These are phyloP conservation scores for Chelidonichthys spinosus DNA, from an alignment of 2,797 vertebrate species.

Conservation along the genomic window DNA sequence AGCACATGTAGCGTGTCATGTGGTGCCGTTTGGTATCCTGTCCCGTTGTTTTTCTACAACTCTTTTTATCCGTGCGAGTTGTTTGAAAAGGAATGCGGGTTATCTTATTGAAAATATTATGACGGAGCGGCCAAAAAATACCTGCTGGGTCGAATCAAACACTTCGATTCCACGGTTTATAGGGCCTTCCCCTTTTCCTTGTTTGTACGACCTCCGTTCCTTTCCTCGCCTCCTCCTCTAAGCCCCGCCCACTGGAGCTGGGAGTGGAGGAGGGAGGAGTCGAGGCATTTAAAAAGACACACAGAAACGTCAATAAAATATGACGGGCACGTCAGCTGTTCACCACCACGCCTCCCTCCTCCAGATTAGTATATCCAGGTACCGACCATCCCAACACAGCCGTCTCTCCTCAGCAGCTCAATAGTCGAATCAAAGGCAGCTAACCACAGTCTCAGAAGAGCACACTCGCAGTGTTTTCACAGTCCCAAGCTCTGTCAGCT, in stretches of 20 bases:
- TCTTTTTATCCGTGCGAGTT: background rate
- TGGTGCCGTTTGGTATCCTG: slow-evolving; percentile 44
- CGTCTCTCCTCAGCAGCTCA: slow-evolving; percentile 5
- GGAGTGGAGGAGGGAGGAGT: background rate
- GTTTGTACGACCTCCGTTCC: background rate
- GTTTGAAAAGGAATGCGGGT: background rate
- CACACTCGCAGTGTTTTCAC: slow-evolving; percentile 45
- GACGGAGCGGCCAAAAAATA: slow-evolving; percentile 2
- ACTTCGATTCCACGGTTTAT: slow-evolving; percentile 12
- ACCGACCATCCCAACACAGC: background rate
- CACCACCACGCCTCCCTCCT: background rate
- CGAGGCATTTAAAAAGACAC: background rate
- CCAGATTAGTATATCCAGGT: background rate
- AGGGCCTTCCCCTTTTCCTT: background rate
- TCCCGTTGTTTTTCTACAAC: slow-evolving; percentile 28
- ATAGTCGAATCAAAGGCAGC: slow-evolving; percentile 33
- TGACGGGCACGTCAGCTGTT: background rate
- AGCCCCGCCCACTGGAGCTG: background rate
- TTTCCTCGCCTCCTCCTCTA: background rate
- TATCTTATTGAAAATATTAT: slow-evolving; percentile 12
- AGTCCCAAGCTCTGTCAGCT: slow-evolving; percentile 38
- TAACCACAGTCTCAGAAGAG: slow-evolving; percentile 40
- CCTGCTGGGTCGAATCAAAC: slow-evolving; percentile 10
- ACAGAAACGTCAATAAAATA: background rate
- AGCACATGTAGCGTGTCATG: slow-evolving; percentile 61